phyloP scores from a whole-genome alignment of 92 coral and sea anemone species.

The Zoanthus sociatus region DNA sequence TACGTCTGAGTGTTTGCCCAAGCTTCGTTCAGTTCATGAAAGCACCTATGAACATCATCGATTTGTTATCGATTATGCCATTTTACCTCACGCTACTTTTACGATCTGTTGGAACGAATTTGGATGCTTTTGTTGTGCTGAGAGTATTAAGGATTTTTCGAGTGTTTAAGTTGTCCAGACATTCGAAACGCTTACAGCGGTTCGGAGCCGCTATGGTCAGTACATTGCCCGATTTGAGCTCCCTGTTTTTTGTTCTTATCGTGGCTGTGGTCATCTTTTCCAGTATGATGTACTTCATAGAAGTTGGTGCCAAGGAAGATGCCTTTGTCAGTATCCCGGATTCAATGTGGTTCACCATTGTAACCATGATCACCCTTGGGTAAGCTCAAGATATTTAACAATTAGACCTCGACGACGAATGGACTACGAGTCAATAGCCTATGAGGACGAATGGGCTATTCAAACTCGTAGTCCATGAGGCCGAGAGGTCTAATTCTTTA shows the following conservation, averaged over 20 bases:
- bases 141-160: constrained; percentile 91
- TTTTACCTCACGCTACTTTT: constrained; percentile 80
- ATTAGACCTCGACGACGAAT: no score
- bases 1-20: constrained; percentile 81
- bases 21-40: constrained; percentile 66
- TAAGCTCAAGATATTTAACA: constrained; percentile 46
- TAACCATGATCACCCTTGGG: constrained; percentile 97
- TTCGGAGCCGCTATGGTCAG: constrained; percentile 86
- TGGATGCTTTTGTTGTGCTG: constrained; percentile 92
- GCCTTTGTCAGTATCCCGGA: constrained; percentile 92
- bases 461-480: no score
- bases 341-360: constrained; percentile 97
- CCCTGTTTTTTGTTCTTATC: constrained; percentile 80
- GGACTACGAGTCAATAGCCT: no score
- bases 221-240: constrained; percentile 81
- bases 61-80: constrained; percentile 87
- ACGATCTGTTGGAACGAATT: constrained; percentile 72
- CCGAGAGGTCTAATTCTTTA: no score
- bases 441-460: no score
- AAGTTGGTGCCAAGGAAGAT: constrained; percentile 82
- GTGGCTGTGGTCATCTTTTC: constrained; percentile 89
- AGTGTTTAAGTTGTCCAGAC: constrained; percentile 90
- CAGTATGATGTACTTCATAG: constrained; percentile 92
- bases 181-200: constrained; percentile 88
- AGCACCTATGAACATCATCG: constrained; percentile 88